phyloP scores from a whole-genome alignment of 2,888 invertebrate species.

The Microplitis deprimator region DNA sequence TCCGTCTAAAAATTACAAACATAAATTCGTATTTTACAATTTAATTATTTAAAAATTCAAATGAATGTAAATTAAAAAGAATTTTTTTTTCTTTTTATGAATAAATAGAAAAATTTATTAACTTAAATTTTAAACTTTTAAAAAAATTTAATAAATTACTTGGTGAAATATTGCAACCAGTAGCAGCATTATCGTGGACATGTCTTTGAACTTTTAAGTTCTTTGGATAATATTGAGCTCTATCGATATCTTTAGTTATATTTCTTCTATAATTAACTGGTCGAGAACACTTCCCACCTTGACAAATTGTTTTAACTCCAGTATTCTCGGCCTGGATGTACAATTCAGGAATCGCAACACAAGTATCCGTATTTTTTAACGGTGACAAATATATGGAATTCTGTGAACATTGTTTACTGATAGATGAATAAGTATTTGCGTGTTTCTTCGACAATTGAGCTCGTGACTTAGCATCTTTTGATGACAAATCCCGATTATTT shows the following conservation, averaged over 20 bases:
- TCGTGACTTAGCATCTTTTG: neutral
- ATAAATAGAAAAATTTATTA: neutral
- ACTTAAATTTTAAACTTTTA: neutral
- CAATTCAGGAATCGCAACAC: neutral
- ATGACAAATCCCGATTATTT: neutral
- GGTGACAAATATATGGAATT: neutral
- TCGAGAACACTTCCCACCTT: neutral
- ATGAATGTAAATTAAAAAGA: neutral
- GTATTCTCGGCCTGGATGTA: neutral
- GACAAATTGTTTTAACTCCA: neutral
- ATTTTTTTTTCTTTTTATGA: neutral
- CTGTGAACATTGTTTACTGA: neutral
- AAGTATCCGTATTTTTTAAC: neutral
- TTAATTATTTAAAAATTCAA: neutral
- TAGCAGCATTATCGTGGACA: neutral
- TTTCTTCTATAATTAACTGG: neutral
- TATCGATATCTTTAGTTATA: neutral
- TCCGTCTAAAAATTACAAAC: neutral
- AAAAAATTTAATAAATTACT: neutral
- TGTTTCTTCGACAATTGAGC: conserved; percentile 7
- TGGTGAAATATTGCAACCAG: neutral
- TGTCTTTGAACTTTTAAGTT: neutral
- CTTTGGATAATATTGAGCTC: neutral
- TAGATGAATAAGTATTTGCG: neutral
- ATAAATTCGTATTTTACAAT: neutral